Evolutionary conservation across 2,888 invertebrate genomes (phyloP).

Genomic region (Diploptera punctata): DNA sequence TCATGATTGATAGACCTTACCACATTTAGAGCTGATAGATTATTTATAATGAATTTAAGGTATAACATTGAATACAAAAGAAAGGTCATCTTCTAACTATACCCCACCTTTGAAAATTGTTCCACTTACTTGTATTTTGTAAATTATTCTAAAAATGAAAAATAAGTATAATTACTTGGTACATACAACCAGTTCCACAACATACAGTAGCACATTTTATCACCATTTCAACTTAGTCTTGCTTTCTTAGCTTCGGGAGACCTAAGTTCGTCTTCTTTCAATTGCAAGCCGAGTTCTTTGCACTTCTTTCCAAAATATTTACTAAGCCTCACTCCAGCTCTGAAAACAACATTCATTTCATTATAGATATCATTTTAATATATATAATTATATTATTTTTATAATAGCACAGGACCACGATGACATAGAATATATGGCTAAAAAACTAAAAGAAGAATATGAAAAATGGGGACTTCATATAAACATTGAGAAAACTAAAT

Average conservation of each 20-base stretch:
- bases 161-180: background rate
- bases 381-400: too few species aligned
- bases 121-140: background rate
- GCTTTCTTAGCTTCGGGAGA: conserved; percentile 33
- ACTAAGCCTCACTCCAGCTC: conserved; percentile 76
- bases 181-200: conserved; percentile 9
- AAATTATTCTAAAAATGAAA: background rate
- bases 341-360: conserved; percentile 61
- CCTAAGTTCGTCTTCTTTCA: conserved; percentile 50
- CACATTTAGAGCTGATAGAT: too few species aligned
- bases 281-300: conserved; percentile 67
- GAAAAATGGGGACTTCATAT: too few species aligned
- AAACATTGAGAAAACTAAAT: too few species aligned
- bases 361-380: too few species aligned
- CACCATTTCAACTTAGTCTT: conserved; percentile 17
- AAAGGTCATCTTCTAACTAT: background rate
- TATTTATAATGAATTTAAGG: too few species aligned
- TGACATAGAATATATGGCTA: too few species aligned
- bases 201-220: background rate
- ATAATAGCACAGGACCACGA: too few species aligned
- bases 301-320: conserved; percentile 75
- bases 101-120: background rate
- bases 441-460: too few species aligned
- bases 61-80: conserved; percentile 5
- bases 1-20: too few species aligned